Evolutionary conservation across 2,797 vertebrate species (phyloP).

Genomic region (Anolis apletophallus): DNA sequence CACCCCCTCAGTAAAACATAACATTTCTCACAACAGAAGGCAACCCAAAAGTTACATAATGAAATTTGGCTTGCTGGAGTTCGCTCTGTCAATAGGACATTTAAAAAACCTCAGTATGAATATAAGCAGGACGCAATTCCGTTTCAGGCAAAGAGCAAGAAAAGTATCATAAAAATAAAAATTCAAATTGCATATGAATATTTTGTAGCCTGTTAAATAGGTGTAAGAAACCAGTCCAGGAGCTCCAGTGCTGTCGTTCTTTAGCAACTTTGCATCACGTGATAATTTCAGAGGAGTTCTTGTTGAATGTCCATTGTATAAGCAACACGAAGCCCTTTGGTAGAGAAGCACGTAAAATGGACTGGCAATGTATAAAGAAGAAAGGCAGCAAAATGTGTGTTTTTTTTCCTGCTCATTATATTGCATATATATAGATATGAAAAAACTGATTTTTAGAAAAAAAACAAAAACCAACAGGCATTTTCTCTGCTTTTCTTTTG

Average conservation of each 20-base stretch:
- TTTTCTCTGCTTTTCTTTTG: conserved; percentile 46
- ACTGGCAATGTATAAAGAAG: conserved; percentile 12
- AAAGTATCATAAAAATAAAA: background rate
- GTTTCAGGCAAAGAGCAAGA: conserved; percentile 17
- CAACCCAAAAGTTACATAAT: conserved; percentile 46
- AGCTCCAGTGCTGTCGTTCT: conserved; percentile 20
- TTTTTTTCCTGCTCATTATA: conserved; percentile 19
- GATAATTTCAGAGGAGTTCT: conserved; percentile 1
- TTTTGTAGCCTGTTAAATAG: background rate
- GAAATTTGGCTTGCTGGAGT: conserved; percentile 45
- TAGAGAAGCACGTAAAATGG: conserved; percentile 62
- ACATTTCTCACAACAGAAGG: conserved; percentile 49
- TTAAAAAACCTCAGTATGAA: conserved; percentile 22
- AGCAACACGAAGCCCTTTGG: conserved; percentile 60
- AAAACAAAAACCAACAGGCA: conserved; percentile 34
- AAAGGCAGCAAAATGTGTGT: conserved; percentile 31
- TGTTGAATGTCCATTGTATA: conserved; percentile 11
- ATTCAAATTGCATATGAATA: conserved; percentile 32
- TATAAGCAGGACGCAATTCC: conserved; percentile 23
- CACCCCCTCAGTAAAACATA: conserved; percentile 40
- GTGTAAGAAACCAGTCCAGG: conserved; percentile 27
- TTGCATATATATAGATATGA: conserved; percentile 39
- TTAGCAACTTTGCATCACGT: conserved; percentile 33
- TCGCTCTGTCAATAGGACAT: conserved; percentile 27
- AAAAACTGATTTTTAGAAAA: conserved; percentile 20